Evolutionary conservation across 2,797 vertebrate genomes (phyloP).

Genomic region (Peromyscus attwateri): DNA sequence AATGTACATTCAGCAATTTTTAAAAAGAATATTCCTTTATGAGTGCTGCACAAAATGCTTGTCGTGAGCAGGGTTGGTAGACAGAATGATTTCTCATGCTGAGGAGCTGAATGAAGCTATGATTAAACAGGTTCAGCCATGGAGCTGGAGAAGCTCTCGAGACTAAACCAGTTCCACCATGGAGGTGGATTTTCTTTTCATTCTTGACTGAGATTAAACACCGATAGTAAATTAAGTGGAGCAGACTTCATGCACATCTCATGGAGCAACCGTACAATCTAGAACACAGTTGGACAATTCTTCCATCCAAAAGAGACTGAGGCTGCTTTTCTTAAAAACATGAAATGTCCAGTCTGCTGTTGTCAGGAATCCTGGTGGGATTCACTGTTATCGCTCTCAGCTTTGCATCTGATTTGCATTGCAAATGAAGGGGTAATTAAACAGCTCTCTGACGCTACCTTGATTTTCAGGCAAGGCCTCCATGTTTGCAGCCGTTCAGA

Average conservation of each 20-base stretch:
- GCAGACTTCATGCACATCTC: neutral
- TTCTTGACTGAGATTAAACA: conserved; percentile 14
- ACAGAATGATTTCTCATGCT: neutral
- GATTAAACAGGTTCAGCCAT: neutral
- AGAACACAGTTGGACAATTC: neutral
- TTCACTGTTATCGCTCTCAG: neutral
- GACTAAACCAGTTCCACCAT: neutral
- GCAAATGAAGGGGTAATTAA: conserved; percentile 31
- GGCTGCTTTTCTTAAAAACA: neutral
- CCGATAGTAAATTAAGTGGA: conserved; percentile 14
- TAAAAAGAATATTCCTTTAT: neutral
- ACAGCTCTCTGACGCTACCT: neutral
- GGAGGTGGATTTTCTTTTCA: conserved; percentile 42
- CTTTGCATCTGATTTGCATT: conserved; percentile 34
- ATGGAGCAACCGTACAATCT: neutral
- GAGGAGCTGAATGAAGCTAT: neutral
- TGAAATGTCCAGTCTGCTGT: neutral
- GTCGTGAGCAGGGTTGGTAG: neutral
- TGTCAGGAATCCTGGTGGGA: neutral
- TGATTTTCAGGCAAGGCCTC: neutral
- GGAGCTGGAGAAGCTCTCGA: neutral
- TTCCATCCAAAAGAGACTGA: neutral
- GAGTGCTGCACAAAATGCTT: neutral
- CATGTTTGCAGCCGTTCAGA: rapidly evolving
- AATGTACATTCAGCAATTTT: neutral